phyloP scores from a whole-genome alignment of 1,140 invertebrate genomes.

The Agrypnia vestita region DNA sequence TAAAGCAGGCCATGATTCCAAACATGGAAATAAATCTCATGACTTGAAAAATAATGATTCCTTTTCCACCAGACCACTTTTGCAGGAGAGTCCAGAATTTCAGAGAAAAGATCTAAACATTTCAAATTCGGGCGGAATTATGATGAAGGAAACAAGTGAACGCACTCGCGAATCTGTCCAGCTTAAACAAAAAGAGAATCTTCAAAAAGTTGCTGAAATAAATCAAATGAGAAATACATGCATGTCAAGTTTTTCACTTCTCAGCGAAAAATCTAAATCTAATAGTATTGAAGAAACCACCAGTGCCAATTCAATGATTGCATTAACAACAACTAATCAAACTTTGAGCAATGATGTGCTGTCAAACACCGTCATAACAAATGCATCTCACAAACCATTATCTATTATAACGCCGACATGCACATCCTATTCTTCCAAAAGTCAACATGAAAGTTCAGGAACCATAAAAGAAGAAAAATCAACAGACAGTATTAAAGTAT shows the following conservation, averaged over 20 bases:
- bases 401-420: too few species aligned
- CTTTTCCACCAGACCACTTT: conserved; percentile 38
- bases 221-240: conserved; percentile 35
- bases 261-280: conserved; percentile 30
- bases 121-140: conserved; percentile 9
- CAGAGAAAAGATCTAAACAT: conserved; percentile 33
- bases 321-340: neutral
- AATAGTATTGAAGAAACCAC: conserved; percentile 12
- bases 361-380: neutral
- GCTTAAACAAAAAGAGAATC: conserved; percentile 31
- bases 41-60: conserved; percentile 47
- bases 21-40: conserved; percentile 31
- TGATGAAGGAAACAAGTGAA: conserved; percentile 20
- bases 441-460: too few species aligned
- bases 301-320: neutral
- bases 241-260: conserved; percentile 30
- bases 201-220: conserved; percentile 40
- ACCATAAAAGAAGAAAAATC: too few species aligned
- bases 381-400: neutral
- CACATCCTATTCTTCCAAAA: too few species aligned
- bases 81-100: conserved; percentile 48
- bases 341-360: neutral
- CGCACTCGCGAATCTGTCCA: neutral
- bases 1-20: neutral
- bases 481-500: too few species aligned